phyloP scores from a whole-genome alignment of 1,140 invertebrate species.

The Drosophila eugracilis region DNA sequence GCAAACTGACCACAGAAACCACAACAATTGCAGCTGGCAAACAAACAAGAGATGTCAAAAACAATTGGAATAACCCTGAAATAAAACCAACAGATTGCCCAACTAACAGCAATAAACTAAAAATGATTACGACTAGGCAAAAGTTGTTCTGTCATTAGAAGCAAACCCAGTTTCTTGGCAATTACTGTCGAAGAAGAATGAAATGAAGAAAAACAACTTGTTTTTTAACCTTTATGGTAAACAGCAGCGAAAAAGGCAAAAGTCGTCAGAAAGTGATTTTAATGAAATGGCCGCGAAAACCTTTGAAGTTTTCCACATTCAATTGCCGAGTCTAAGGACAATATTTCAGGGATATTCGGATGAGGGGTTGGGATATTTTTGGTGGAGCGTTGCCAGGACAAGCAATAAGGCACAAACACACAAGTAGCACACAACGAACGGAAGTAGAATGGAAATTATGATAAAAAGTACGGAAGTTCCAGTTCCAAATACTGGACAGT shows the following conservation, averaged over 20 bases:
- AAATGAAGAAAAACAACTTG: slow-evolving; percentile 54
- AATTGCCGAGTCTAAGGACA: slow-evolving; percentile 15
- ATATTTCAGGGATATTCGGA: neutral
- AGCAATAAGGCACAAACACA: slow-evolving; percentile 53
- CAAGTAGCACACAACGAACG: slow-evolving; percentile 48
- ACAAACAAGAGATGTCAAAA: slow-evolving; percentile 30
- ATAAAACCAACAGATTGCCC: slow-evolving; percentile 32
- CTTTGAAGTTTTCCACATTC: slow-evolving; percentile 69
- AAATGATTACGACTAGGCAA: slow-evolving; percentile 63
- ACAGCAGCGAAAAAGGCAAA: slow-evolving; percentile 26
- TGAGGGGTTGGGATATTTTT: neutral
- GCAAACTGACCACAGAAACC: slow-evolving; percentile 55
- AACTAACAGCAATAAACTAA: slow-evolving; percentile 50
- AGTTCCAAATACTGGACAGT: slow-evolving; percentile 61
- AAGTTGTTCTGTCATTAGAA: slow-evolving; percentile 48
- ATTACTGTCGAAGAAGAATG: slow-evolving; percentile 25
- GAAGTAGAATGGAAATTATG: slow-evolving; percentile 75
- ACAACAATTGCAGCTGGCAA: slow-evolving; percentile 47
- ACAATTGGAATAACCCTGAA: slow-evolving; percentile 10
- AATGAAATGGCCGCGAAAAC: slow-evolving; percentile 60
- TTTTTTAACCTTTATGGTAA: slow-evolving; percentile 56
- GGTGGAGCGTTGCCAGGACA: slow-evolving; percentile 14
- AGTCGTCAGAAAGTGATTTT: slow-evolving; percentile 51
- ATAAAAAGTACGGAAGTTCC: slow-evolving; percentile 60
- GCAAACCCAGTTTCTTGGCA: slow-evolving; percentile 31